Evolutionary conservation across 2,797 vertebrate species (phyloP).

Genomic region (Smutsia gigantea): DNA sequence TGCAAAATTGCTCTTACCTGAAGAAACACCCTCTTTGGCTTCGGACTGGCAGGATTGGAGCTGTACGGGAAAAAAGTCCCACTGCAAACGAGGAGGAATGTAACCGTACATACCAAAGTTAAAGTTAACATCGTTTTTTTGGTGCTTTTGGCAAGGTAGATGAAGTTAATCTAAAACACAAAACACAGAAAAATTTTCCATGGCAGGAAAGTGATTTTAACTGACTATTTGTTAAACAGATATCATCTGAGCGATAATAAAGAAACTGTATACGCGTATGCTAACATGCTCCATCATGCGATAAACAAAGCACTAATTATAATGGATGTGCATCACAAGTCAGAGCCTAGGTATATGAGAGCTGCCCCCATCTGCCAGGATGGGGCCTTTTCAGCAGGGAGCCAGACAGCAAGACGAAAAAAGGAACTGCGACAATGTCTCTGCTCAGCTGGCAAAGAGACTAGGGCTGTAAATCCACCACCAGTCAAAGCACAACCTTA

Average conservation of each 20-base stretch:
- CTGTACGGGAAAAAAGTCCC: slow-evolving; percentile 96
- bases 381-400: neutral
- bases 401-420: neutral
- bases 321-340: neutral
- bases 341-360: neutral
- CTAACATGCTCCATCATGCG: neutral
- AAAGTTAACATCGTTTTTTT: slow-evolving; percentile 90
- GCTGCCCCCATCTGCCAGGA: neutral
- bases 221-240: neutral
- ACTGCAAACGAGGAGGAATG: slow-evolving; percentile 92
- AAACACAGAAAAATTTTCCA: slow-evolving; percentile 50
- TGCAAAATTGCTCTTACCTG: slow-evolving; percentile 88
- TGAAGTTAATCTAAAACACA: slow-evolving; percentile 93
- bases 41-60: slow-evolving; percentile 89
- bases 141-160: slow-evolving; percentile 94
- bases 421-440: neutral
- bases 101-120: slow-evolving; percentile 88
- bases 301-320: neutral
- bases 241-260: neutral
- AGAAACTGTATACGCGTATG: neutral
- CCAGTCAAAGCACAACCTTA: neutral
- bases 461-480: neutral
- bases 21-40: slow-evolving; percentile 95
- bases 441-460: neutral
- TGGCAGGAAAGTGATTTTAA: neutral